A percentile compares a stretch with the other conserved stretches of the same genome.
Conservation (phyloP, 2,888 invertebrate species). For the Apodemia zela region DNA sequence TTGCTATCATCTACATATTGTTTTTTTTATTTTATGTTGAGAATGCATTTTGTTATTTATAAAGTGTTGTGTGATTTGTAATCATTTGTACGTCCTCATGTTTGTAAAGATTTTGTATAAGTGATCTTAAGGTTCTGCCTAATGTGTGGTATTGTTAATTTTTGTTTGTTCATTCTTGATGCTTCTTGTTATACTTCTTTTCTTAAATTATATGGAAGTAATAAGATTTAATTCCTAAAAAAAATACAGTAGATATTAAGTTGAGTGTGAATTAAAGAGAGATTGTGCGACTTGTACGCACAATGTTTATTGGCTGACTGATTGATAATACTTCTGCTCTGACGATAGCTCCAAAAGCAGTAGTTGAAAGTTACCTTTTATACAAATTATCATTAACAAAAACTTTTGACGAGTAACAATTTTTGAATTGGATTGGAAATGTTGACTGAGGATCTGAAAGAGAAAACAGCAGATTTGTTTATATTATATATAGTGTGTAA, state of each 20-base stretch:
- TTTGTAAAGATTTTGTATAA: slow-evolving; percentile 12
- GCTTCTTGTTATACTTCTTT: too few relatives aligned
- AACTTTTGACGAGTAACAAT: too few relatives aligned
- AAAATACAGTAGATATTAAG: background rate
- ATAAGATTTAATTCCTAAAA: background rate
- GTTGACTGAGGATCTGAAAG: too few relatives aligned
- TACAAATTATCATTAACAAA: background rate
- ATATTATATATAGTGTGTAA: too few relatives aligned
- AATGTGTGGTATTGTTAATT: background rate
- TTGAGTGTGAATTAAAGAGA: background rate
- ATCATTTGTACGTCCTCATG: slow-evolving; percentile 1
- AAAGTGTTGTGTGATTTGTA: background rate
- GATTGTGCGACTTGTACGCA: background rate
- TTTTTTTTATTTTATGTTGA: too few relatives aligned
- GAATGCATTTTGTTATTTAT: slow-evolving; percentile 21
- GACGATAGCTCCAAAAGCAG: too few relatives aligned
- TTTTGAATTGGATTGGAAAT: too few relatives aligned
- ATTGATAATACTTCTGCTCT: background rate
- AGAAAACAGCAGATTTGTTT: too few relatives aligned
- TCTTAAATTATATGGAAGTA: too few relatives aligned
- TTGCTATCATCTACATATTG: slow-evolving; percentile 29
- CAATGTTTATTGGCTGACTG: background rate
- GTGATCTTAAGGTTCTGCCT: background rate
- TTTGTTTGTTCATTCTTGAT: background rate
- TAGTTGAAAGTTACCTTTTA: background rate